Evolutionary conservation across 2,888 invertebrate species (phyloP), one percentile per base, ranked within the genome.

Genomic region (Ischnus inquisitorius): DNA sequence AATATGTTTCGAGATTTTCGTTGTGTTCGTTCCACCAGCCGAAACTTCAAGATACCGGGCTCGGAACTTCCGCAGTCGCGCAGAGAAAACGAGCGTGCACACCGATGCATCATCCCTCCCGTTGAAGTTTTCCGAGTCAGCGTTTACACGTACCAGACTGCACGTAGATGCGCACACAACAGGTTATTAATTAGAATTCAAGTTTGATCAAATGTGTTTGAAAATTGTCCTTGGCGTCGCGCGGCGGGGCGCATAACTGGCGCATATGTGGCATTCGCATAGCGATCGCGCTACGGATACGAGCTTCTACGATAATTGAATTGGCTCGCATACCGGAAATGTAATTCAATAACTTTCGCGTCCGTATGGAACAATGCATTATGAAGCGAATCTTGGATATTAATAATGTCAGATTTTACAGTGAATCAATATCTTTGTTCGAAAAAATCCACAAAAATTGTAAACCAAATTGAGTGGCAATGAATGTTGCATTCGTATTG

Each of bases 1-100:
- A 80, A 76, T 76, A 80, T 54, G 25, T 41, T 62, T 39, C 41
- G 41, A 41, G 43, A 64, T 67, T 81, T 76, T 76, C 22, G 48
- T 62, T 74, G 62, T 48, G 8, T 46, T 74, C 39, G 16, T 43
- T 16, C n/a, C 60, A n/a, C 57, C 14, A 12, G 5, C 60, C 8
- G 10, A 16, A 41, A 8, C 39, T 6, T 14, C n/a, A 72, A 57
- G 57, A 25, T 72, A 60, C 22, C 3, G n/a, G 0, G 41, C 34
- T 46, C 28, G 14, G 25, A 60, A 34, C 34, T 34, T 34, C 34
- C 34, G 34, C 34, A 34, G 34, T 34, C 6, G 34, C 34, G 34
- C 6, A 8, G n/a, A 2, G 43, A 2, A 48, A 12, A n/a, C 12
- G 46, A n/a, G 5, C 22, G 39, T 41, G 2, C 28, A 34, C 48